Base-by-base conservation (phyloP, 2,113 vertebrate species). In the Microcebus murinus region DNA sequence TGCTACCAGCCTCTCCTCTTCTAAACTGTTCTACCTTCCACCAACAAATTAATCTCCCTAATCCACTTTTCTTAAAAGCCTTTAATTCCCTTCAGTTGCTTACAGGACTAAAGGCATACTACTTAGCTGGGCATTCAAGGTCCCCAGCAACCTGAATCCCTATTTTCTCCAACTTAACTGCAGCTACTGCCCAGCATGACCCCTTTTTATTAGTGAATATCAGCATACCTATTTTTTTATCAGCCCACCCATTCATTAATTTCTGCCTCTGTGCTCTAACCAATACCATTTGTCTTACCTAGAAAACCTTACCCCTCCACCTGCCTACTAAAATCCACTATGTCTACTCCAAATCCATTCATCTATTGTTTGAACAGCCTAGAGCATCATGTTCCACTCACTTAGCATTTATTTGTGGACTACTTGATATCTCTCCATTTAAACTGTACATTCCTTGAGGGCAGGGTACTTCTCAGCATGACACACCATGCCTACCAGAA, bases 11-110 rank as follows among this genome's bases (percentile, higher is more conserved):
- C 48, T 96, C 68, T 73, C 61, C 50, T 63, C 52, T 91, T 85
- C 77, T 93, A 91, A 97, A 89, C 61, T n/a, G 39, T 85, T 90
- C n/a, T 67, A 48, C 91, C 34, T 83, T 73, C 94, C 36, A 86
- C 79, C 63, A 91, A 84, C 79, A 83, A 86, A 77, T 61, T 50
- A 82, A 93, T 87, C 68, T 91, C 61, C 50, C 71, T 81, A 63
- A 94, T 67, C 42, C 76, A 89, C 82, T 77, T 88, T 80, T 70
- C 87, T 65, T 80, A 83, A 81, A 92, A 94, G 85, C 68, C 82
- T 88, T 65, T 80, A 55, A 10, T 79, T 93, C 67, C 74, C 42
- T 94, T 57, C 86, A 76, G 63, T 82, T 61, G 23, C n/a, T 76
- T 71, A 18, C 0, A 7, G 11, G 52, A 67, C 76, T 83, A 86